Conservation (phyloP, 2,888 invertebrate species). For the Emesis russula region DNA sequence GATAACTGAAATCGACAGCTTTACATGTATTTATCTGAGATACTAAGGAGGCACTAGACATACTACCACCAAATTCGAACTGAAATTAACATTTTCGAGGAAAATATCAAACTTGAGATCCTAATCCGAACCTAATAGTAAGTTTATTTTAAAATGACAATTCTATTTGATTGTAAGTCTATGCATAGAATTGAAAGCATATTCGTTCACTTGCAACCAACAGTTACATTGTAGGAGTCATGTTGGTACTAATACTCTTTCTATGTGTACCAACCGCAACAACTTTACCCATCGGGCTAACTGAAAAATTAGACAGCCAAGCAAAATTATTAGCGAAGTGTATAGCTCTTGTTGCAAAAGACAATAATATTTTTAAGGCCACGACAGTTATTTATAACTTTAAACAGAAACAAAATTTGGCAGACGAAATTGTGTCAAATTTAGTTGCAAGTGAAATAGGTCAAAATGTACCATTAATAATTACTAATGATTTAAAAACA, state of each 20-base stretch:
- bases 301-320: not conserved
- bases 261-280: not conserved
- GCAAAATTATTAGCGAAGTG: not conserved
- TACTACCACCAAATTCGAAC: too few species aligned
- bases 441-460: constrained; percentile 15
- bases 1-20: too few species aligned
- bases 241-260: not conserved
- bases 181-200: not conserved
- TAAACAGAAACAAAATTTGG: not conserved
- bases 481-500: constrained; percentile 42
- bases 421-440: not conserved
- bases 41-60: too few species aligned
- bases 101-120: too few species aligned
- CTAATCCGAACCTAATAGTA: too few species aligned
- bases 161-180: not conserved
- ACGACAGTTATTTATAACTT: constrained; percentile 37
- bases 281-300: not conserved
- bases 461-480: constrained; percentile 59
- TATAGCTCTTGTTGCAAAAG: not conserved
- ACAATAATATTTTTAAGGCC: constrained; percentile 5
- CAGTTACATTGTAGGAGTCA: not conserved
- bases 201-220: not conserved
- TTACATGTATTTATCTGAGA: too few species aligned
- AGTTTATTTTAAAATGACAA: not conserved
- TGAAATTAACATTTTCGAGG: too few species aligned